Conservation (phyloP, 1,140 invertebrate species). For the Brachionus rotundiformis region DNA sequence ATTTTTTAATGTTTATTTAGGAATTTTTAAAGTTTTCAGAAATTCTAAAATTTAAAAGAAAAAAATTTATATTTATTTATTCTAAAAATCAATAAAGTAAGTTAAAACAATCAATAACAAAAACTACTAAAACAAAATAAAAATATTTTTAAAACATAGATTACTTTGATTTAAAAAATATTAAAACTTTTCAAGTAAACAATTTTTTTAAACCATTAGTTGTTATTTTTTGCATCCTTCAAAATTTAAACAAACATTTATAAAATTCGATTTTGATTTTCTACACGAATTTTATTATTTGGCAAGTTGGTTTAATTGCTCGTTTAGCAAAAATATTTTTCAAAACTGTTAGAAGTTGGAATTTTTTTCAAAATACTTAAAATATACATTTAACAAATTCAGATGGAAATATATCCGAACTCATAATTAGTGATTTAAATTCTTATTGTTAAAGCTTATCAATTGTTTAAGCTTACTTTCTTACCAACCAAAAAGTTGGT, state of each 20-base stretch:
- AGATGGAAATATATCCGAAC: neutral
- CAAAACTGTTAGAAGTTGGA: neutral
- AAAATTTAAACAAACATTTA: neutral
- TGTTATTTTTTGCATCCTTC: neutral
- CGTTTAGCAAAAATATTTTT: neutral
- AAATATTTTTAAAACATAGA: too few relatives aligned
- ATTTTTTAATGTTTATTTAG: neutral
- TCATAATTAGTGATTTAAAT: neutral
- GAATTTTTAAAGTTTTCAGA: neutral
- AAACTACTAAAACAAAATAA: neutral
- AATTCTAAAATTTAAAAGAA: neutral
- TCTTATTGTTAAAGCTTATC: neutral
- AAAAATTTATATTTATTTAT: neutral
- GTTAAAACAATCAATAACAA: neutral
- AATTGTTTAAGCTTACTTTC: neutral
- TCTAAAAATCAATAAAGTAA: neutral
- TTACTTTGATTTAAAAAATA: neutral
- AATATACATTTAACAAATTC: neutral
- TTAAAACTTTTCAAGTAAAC: neutral
- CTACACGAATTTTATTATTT: neutral
- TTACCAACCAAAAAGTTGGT: neutral
- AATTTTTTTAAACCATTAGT: neutral
- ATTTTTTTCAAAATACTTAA: neutral
- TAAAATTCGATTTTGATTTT: neutral
- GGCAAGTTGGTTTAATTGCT: slow-evolving; percentile 1